Evolutionary conservation across 30 jellyfish, hydroid and myxozoan genomes (phyloP).

Genomic region (Mastigias papua): DNA sequence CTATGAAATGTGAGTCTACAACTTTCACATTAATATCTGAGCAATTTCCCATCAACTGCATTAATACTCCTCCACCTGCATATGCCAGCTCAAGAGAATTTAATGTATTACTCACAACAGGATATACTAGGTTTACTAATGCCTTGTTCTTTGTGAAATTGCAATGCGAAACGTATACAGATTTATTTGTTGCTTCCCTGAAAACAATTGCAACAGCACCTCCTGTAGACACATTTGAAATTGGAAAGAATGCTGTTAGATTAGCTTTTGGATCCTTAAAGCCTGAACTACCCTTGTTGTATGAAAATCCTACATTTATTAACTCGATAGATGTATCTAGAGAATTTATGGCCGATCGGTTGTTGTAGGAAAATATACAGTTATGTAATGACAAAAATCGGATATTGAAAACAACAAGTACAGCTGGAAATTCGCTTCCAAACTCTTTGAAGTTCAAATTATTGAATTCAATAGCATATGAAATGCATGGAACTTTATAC

Average conservation of each 20-base stretch:
- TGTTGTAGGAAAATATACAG: slow-evolving; percentile 53
- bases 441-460: slow-evolving; percentile 53
- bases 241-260: slow-evolving; percentile 65
- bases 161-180: slow-evolving; percentile 25
- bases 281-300: slow-evolving; percentile 60
- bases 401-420: slow-evolving; percentile 49
- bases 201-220: slow-evolving; percentile 84
- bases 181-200: not conserved
- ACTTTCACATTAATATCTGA: slow-evolving; percentile 28
- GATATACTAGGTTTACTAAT: not conserved
- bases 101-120: slow-evolving; percentile 1
- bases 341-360: slow-evolving; percentile 79
- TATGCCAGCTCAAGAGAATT: slow-evolving; percentile 40
- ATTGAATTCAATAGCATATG: slow-evolving; percentile 43
- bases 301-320: slow-evolving; percentile 5
- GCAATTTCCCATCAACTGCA: slow-evolving; percentile 41
- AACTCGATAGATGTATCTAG: slow-evolving; percentile 67
- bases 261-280: not conserved
- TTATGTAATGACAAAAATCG: slow-evolving; percentile 4
- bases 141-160: slow-evolving; percentile 65
- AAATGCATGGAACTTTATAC: slow-evolving; percentile 1
- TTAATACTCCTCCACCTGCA: slow-evolving; percentile 84
- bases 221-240: slow-evolving; percentile 67
- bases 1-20: slow-evolving; percentile 18
- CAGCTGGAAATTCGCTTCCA: slow-evolving; percentile 69